These are phyloP conservation scores for Misgurnus anguillicaudatus DNA, from an alignment of 2,113 vertebrate genomes.

Conservation along the genomic window DNA sequence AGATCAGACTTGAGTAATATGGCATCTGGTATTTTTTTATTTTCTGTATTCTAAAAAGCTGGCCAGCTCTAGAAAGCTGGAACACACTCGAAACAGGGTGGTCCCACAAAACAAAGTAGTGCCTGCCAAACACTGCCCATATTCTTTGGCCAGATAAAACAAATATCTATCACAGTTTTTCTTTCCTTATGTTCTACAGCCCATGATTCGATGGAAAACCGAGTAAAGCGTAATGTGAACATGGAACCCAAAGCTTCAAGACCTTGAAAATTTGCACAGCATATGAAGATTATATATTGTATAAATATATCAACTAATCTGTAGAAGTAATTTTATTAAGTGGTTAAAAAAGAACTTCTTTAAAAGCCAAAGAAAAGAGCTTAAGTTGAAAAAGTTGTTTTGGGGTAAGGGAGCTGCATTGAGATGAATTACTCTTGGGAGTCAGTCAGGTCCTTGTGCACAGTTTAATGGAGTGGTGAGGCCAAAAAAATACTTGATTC, in stretches of 20 bases:
- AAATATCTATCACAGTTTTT: slow-evolving; percentile 3
- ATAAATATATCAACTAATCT: neutral
- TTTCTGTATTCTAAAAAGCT: slow-evolving; percentile 3
- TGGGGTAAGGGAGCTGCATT: neutral
- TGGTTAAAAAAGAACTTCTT: neutral
- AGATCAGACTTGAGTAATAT: neutral
- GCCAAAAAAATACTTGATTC: slow-evolving; percentile 33
- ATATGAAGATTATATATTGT: neutral
- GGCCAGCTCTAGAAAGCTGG: neutral
- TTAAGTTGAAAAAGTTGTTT: neutral
- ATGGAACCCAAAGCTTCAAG: neutral
- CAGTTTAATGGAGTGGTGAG: slow-evolving; percentile 19
- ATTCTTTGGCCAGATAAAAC: slow-evolving; percentile 14
- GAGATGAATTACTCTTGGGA: slow-evolving; percentile 10
- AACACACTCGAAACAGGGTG: slow-evolving; percentile 19
- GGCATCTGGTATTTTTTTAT: slow-evolving; percentile 2
- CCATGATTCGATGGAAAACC: neutral
- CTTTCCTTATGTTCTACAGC: neutral
- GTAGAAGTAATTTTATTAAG: neutral
- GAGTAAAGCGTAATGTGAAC: neutral
- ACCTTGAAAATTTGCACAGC: too few species aligned
- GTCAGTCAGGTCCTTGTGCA: neutral
- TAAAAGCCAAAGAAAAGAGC: neutral
- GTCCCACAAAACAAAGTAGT: slow-evolving; percentile 9
- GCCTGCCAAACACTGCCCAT: neutral